Conservation (phyloP, 2,797 vertebrate species). For the Phoxinus dragarum region DNA sequence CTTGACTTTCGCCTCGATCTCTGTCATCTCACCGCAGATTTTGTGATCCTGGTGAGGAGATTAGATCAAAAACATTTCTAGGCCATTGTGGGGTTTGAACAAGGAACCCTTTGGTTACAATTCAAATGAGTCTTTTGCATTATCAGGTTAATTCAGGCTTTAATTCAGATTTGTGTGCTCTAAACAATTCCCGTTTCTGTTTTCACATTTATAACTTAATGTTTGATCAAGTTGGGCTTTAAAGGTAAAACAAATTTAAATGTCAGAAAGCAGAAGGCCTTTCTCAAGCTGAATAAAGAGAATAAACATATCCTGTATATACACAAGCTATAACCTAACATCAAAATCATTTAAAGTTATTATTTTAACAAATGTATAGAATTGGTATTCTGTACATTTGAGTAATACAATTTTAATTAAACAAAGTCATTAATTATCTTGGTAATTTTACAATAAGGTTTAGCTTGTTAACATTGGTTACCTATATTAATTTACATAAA, state of each 20-base stretch:
- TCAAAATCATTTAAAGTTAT: neutral
- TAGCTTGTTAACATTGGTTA: neutral
- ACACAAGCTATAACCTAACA: no score
- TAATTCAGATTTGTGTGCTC: conserved; percentile 15
- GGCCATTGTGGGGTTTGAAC: neutral
- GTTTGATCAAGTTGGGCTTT: neutral
- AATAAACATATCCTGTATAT: neutral
- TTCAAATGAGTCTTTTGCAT: conserved; percentile 17
- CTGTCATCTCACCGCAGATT: conserved; percentile 94
- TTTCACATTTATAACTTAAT: conserved; percentile 2
- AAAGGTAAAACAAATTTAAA: neutral
- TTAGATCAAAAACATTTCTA: neutral
- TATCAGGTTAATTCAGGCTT: conserved; percentile 31
- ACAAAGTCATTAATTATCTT: neutral
- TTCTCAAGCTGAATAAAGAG: neutral
- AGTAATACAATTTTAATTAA: neutral
- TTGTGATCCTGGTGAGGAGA: conserved; percentile 88
- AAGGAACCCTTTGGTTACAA: neutral
- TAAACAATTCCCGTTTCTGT: neutral
- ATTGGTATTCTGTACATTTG: neutral
- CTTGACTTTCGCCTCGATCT: conserved; percentile 98
- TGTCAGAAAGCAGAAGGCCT: neutral
- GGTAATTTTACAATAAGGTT: neutral
- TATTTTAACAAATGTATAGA: neutral
- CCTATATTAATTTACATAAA: neutral